These are phyloP conservation scores for Drosophila eohydei DNA, from an alignment of 2,888 invertebrate genomes.

Conservation along the genomic window DNA sequence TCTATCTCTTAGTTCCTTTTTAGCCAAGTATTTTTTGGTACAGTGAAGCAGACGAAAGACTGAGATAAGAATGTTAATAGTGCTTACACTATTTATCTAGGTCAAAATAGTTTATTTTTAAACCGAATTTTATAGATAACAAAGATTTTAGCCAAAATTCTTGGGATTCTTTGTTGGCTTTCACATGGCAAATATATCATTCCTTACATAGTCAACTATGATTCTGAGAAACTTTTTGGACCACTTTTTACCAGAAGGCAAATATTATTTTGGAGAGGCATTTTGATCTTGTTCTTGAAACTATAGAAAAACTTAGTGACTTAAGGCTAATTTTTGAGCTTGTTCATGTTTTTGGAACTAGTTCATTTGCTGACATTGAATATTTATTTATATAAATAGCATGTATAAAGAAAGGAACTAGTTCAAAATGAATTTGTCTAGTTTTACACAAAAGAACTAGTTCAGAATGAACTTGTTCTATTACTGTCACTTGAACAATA, in stretches of 20 bases:
- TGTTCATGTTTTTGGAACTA: background rate
- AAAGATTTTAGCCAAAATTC: background rate
- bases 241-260: background rate
- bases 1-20: background rate
- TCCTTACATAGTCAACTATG: background rate
- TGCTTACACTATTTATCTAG: constrained; percentile 23
- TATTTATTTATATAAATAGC: no score
- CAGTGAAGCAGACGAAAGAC: background rate
- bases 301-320: no score
- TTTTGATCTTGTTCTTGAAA: background rate
- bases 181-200: background rate
- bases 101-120: constrained; percentile 29
- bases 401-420: no score
- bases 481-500: no score
- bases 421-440: no score
- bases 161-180: background rate
- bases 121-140: background rate
- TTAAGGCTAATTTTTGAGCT: background rate
- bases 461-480: background rate
- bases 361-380: background rate
- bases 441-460: background rate
- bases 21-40: constrained; percentile 5
- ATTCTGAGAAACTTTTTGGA: background rate
- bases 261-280: background rate
- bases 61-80: constrained; percentile 20